Evolutionary conservation across 2,113 vertebrate species (phyloP).

Genomic region (Corydoras sp.): DNA sequence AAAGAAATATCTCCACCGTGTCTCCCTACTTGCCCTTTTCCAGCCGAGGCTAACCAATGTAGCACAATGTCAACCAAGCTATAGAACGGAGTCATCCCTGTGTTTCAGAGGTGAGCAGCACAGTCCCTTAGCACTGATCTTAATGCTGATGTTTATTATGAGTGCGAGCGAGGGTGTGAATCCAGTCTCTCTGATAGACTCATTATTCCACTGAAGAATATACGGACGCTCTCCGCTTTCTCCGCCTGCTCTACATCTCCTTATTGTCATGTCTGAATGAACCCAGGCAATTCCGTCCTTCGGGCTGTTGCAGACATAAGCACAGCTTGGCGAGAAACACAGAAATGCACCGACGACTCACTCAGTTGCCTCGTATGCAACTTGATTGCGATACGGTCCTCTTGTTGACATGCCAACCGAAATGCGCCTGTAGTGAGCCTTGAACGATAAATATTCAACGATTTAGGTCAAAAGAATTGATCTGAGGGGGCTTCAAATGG

Average conservation of each 20-base stretch:
- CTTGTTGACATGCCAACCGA: too few relatives aligned
- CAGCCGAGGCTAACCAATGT: slow-evolving; percentile 3
- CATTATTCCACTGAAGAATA: slow-evolving; percentile 23
- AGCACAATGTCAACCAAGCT: neutral
- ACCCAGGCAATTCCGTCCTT: slow-evolving; percentile 59
- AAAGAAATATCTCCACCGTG: neutral
- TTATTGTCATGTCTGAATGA: slow-evolving; percentile 57
- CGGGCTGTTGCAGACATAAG: slow-evolving; percentile 52
- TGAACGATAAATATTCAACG: too few relatives aligned
- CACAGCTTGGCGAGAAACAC: slow-evolving; percentile 31
- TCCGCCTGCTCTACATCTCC: slow-evolving; percentile 30
- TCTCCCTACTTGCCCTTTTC: slow-evolving; percentile 19
- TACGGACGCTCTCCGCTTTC: slow-evolving; percentile 19
- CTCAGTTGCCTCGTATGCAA: neutral
- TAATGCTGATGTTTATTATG: neutral
- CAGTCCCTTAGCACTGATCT: neutral
- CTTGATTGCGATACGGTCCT: too few relatives aligned
- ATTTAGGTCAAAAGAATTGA: too few relatives aligned
- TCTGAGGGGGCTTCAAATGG: too few relatives aligned
- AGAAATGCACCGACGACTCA: slow-evolving; percentile 5
- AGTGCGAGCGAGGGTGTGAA: neutral
- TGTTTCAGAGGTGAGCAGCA: neutral
- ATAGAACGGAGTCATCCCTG: neutral
- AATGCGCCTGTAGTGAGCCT: too few relatives aligned
- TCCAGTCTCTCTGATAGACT: neutral